A percentile compares a stretch with the other conserved stretches of the same genome.
phyloP scores from a whole-genome alignment of 2,888 invertebrate genomes.

The Protodeltote pygarga region DNA sequence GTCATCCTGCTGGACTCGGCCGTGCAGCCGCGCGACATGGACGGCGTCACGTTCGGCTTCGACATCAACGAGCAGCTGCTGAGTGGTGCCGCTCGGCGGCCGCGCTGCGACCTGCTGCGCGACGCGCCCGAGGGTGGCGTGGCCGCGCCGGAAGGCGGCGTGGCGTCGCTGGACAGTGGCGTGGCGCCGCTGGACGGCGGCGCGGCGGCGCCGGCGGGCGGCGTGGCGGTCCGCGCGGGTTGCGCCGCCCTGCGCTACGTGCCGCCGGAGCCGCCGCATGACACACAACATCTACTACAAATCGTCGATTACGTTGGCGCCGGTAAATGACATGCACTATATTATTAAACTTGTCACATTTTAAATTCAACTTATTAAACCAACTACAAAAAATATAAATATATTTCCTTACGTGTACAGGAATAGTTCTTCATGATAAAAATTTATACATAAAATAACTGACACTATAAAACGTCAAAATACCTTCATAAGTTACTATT shows the following conservation, averaged over 20 bases:
- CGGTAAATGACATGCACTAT: constrained; percentile 57
- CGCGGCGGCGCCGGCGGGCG: constrained; percentile 53
- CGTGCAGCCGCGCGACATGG: constrained; percentile 82
- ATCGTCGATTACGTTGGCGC: constrained; percentile 75
- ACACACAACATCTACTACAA: constrained; percentile 60
- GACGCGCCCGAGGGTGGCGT: constrained; percentile 51
- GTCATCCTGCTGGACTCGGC: constrained; percentile 91
- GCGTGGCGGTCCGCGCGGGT: constrained; percentile 42
- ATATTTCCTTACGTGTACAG: too few relatives aligned
- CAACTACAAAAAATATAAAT: too few relatives aligned
- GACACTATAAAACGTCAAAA: too few relatives aligned
- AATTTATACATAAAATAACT: too few relatives aligned
- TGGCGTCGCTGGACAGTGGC: constrained; percentile 44
- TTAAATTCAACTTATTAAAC: too few relatives aligned
- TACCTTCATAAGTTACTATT: too few relatives aligned
- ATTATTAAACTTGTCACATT: too few relatives aligned
- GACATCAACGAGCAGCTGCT: constrained; percentile 92
- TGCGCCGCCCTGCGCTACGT: constrained; percentile 64
- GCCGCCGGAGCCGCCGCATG: constrained; percentile 60
- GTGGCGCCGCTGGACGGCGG: constrained; percentile 66
- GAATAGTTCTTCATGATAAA: too few relatives aligned
- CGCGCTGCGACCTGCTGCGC: constrained; percentile 67
- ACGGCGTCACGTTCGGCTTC: constrained; percentile 93
- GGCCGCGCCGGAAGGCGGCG: constrained; percentile 20
- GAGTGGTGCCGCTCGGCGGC: constrained; percentile 68